Evolutionary conservation across 2,888 invertebrate species (phyloP).

Genomic region (Mythimna ferrago): DNA sequence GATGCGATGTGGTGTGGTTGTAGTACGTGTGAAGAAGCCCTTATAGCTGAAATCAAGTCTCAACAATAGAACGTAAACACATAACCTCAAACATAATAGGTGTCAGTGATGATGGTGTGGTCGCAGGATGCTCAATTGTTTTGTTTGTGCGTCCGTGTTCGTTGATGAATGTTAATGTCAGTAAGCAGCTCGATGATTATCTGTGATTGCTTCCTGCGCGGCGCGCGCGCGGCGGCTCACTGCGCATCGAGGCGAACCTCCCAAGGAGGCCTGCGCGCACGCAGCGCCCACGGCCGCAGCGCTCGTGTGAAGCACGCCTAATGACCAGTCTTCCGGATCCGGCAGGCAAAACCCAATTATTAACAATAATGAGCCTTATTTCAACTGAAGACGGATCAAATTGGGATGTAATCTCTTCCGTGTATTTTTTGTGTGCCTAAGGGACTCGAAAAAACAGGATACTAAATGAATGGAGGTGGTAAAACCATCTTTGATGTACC

Average conservation of each 20-base stretch:
- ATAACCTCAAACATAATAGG: constrained; percentile 47
- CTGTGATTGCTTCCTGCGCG: constrained; percentile 76
- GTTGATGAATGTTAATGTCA: constrained; percentile 70
- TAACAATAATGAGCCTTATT: constrained; percentile 50
- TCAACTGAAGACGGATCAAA: constrained; percentile 40
- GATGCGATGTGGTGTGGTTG: too few species aligned
- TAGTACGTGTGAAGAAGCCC: too few species aligned
- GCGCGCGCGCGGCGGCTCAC: constrained; percentile 47
- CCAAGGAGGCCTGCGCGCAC: constrained; percentile 54
- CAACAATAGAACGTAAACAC: constrained; percentile 27
- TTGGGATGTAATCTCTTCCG: constrained; percentile 42
- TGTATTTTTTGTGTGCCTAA: constrained; percentile 16
- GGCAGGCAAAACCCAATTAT: constrained; percentile 61
- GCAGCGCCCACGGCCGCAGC: constrained; percentile 56
- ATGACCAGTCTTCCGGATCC: constrained; percentile 65
- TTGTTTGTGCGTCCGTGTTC: constrained; percentile 59
- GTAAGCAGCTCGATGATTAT: constrained; percentile 73
- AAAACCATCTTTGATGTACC: constrained; percentile 18
- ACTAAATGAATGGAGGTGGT: constrained; percentile 9
- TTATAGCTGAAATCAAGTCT: constrained; percentile 29
- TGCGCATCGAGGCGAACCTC: constrained; percentile 66
- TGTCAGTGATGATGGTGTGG: constrained; percentile 49
- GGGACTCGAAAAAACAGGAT: constrained; percentile 20
- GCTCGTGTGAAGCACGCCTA: constrained; percentile 58
- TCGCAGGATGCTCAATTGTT: constrained; percentile 66